These are phyloP conservation scores for Psilanteris sp. DNA, from an alignment of 1,140 invertebrate species.

Conservation along the genomic window DNA sequence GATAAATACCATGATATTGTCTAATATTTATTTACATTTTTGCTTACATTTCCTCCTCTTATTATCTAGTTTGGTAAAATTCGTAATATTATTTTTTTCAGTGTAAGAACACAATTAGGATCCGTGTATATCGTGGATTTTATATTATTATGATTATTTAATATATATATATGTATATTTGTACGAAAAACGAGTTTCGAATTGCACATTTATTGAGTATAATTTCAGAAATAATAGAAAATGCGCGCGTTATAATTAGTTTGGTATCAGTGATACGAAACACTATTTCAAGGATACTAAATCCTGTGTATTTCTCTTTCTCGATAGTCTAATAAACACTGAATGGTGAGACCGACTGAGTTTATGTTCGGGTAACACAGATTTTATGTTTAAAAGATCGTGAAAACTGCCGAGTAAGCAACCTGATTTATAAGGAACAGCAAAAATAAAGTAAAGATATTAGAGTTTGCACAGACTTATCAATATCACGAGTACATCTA, in stretches of 20 bases:
- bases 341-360: not conserved
- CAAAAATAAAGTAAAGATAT: constrained; percentile 6
- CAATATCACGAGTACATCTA: no score
- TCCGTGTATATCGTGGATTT: no score
- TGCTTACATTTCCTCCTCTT: no score
- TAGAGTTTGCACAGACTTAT: constrained; percentile 3
- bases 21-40: no score
- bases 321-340: constrained; percentile 26
- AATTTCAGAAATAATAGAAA: not conserved
- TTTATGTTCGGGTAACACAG: constrained; percentile 33
- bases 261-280: not conserved
- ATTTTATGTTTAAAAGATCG: constrained; percentile 41
- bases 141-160: no score
- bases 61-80: no score
- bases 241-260: not conserved
- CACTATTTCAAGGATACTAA: not conserved
- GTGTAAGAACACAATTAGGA: no score
- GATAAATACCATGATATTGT: no score
- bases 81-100: no score
- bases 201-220: no score
- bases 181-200: no score
- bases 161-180: no score
- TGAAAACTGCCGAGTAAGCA: constrained; percentile 31
- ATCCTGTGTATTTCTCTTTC: not conserved
- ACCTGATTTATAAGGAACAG: constrained; percentile 18